Base-by-base conservation (phyloP, 1,140 invertebrate genomes). In the Vanessa atalanta region DNA sequence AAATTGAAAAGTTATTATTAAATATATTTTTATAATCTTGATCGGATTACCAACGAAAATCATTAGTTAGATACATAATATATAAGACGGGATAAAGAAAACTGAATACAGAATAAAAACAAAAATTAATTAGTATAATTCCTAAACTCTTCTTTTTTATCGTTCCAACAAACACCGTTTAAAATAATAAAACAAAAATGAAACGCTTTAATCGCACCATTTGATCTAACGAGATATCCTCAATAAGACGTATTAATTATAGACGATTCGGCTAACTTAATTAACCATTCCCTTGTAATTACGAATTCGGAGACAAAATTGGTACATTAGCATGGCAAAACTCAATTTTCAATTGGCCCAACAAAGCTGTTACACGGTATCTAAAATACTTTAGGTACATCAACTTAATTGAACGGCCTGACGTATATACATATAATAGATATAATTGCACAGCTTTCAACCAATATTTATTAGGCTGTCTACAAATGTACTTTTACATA, bases 331-430 rank as follows among this genome's bases (percentile, higher is more conserved):
- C 16, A 47, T 14, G 31, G 13, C 57, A 73, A 65, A 73, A 63
- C 57, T 63, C 31, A 68, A 73, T 64, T 68, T 64, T 64, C 55
- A 73, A 73, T 67, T 50, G 63, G 51, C 37, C 20, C 31, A 23
- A 72, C 71, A 51, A 26, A 53, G 48, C 65, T 47, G 68, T 31
- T 47, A 73, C 65, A 68, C 48, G 55, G 37, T 67, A 73, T 63
- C 72, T 73, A 51, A 73, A 73, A 55, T 47, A 64, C n/a, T 68
- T 73, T 73, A 72, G 72, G n/a, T 68, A 63, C 57, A 63, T 63
- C 65, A 65, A 66, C 47, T 47, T 4, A 55, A 63, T 63, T 60
- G 51, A 61, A 66, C 50, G 65, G 50, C 50, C 65, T 50, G 37
- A 66, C 37, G 50, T 67, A 37, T 67, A 67, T 67, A 67, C 16